These are phyloP conservation scores for Heteropelma amictum DNA, from an alignment of 2,888 invertebrate species.

Conservation along the genomic window DNA sequence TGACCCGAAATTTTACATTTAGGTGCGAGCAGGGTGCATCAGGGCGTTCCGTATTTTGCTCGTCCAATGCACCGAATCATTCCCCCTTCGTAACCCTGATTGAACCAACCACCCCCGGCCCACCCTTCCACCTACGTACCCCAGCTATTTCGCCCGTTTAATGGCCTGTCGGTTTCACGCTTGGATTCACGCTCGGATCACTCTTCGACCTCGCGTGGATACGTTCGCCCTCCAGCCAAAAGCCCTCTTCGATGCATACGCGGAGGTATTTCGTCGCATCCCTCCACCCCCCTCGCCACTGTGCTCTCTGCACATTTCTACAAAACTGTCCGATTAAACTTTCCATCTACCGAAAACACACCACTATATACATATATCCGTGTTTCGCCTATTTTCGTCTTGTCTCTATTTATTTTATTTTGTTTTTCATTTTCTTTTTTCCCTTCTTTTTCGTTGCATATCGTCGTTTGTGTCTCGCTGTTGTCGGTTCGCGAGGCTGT, in stretches of 20 bases:
- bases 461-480: conserved; percentile 2
- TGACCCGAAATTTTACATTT: not conserved
- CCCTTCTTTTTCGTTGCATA: not conserved
- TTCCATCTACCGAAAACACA: conserved; percentile 41
- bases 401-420: conserved; percentile 10
- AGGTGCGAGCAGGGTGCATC: not conserved
- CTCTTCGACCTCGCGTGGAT: conserved; percentile 5
- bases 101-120: conserved; percentile 15
- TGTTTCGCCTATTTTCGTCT: no score
- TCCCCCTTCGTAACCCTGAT: conserved; percentile 18
- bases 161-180: conserved; percentile 53
- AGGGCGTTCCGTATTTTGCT: not conserved
- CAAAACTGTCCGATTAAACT: conserved; percentile 46
- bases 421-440: conserved; percentile 13
- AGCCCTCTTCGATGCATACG: conserved; percentile 1
- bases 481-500: not conserved
- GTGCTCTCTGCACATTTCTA: no score
- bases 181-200: conserved; percentile 43
- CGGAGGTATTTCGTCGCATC: not conserved
- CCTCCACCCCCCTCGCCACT: not conserved
- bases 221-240: not conserved
- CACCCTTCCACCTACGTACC: not conserved
- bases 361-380: not conserved
- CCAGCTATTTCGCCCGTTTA: conserved; percentile 46
- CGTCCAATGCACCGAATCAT: conserved; percentile 1